phyloP scores from a whole-genome alignment of 1,140 invertebrate genomes.

The Sycobia sp. region DNA sequence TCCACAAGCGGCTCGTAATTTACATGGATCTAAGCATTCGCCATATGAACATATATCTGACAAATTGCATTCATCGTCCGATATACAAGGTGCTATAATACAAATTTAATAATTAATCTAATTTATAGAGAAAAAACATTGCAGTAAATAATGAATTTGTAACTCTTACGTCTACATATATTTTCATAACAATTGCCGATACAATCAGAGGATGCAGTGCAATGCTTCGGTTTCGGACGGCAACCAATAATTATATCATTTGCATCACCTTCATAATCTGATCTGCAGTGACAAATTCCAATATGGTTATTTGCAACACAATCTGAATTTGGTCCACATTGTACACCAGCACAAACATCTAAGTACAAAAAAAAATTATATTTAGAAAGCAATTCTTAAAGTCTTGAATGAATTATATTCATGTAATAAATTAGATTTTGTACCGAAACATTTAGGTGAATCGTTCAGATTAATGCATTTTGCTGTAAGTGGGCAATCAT shows the following conservation, averaged over 20 bases:
- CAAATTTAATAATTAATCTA: background rate
- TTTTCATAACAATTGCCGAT: conserved; percentile 78
- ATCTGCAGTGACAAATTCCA: conserved; percentile 76
- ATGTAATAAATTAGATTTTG: conserved; percentile 13
- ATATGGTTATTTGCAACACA: conserved; percentile 75
- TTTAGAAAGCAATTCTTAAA: background rate
- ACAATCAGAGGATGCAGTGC: conserved; percentile 74
- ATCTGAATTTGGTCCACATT: conserved; percentile 83
- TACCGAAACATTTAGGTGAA: conserved; percentile 75
- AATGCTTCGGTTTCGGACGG: conserved; percentile 74
- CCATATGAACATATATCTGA: conserved; percentile 81
- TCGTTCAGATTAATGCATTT: conserved; percentile 73
- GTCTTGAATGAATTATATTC: conserved; percentile 1
- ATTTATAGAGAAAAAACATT: background rate
- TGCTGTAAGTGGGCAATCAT: conserved; percentile 79
- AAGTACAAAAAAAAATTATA: conserved; percentile 7
- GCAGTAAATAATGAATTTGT: background rate
- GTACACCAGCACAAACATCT: conserved; percentile 76
- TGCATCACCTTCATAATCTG: conserved; percentile 78
- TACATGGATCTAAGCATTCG: conserved; percentile 85
- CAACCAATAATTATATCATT: conserved; percentile 74
- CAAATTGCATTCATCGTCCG: conserved; percentile 78
- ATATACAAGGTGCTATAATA: conserved; percentile 74
- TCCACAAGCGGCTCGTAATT: conserved; percentile 78
- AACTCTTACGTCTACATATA: conserved; percentile 77